Evolutionary conservation across 2,113 vertebrate genomes (phyloP).

Genomic region (Mungos mungo): DNA sequence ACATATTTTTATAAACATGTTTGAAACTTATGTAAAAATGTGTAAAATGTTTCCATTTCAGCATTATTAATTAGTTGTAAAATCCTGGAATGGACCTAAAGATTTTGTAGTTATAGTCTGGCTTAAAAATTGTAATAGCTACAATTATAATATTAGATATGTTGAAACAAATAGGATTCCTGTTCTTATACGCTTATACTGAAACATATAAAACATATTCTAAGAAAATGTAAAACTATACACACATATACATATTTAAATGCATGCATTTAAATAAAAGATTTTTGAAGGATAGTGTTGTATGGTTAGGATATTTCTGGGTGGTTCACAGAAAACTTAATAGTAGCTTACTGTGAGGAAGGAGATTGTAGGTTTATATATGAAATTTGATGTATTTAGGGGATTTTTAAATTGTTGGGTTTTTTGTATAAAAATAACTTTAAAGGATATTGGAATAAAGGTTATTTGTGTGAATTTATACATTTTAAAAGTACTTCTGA

Average conservation of each 20-base stretch:
- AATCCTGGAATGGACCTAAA: background rate
- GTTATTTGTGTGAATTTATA: background rate
- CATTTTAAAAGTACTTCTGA: background rate
- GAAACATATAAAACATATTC: background rate
- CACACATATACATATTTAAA: background rate
- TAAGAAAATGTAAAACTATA: background rate
- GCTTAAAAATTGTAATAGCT: background rate
- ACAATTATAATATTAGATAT: background rate
- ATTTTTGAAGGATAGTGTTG: background rate
- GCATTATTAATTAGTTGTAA: background rate
- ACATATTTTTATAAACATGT: background rate
- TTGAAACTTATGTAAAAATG: background rate
- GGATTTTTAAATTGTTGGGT: background rate
- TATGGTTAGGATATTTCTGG: background rate
- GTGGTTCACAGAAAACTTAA: background rate
- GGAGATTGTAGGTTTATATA: background rate
- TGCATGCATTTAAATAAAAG: background rate
- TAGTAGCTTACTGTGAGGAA: background rate
- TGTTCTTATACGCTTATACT: background rate
- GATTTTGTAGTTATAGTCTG: background rate
- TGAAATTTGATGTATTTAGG: background rate
- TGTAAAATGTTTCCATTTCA: conserved; percentile 16
- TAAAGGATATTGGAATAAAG: background rate
- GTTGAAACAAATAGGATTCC: conserved; percentile 15
- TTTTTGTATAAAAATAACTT: background rate